Percentiles rank a stretch among this genome's conserved stretches.
These are phyloP conservation scores for Anabas testudineus DNA, from an alignment of 2,797 vertebrate species.

Conservation along the genomic window DNA sequence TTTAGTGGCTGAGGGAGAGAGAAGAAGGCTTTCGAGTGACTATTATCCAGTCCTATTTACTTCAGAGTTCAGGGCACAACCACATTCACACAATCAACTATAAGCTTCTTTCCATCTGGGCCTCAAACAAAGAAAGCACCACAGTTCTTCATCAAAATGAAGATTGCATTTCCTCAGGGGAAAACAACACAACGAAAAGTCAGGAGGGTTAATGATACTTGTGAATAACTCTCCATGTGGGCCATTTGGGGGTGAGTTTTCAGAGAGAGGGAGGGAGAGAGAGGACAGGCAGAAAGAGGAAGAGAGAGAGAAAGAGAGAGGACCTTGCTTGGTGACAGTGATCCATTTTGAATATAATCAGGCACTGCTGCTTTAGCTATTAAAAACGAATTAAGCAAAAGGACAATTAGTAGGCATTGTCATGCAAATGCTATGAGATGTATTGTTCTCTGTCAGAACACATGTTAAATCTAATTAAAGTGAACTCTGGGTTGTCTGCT, in stretches of 20 bases:
- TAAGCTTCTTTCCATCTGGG: constrained; percentile 61
- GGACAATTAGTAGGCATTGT: constrained; percentile 80
- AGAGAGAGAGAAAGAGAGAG: constrained; percentile 17
- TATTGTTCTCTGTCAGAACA: constrained; percentile 76
- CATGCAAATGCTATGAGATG: constrained; percentile 76
- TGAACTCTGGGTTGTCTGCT: constrained; percentile 68
- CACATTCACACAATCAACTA: constrained; percentile 67
- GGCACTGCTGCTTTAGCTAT: constrained; percentile 70
- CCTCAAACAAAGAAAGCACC: constrained; percentile 69
- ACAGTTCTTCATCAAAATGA: constrained; percentile 75
- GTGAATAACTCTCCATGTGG: constrained; percentile 75
- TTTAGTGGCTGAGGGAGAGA: constrained; percentile 35
- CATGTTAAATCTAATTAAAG: constrained; percentile 82
- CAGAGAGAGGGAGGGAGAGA: constrained; percentile 36
- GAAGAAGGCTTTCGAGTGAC: constrained; percentile 46
- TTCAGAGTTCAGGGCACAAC: constrained; percentile 58
- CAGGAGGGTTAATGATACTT: constrained; percentile 81
- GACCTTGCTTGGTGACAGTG: constrained; percentile 49
- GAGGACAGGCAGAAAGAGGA: neutral
- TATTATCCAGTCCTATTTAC: constrained; percentile 74
- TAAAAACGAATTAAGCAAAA: constrained; percentile 80
- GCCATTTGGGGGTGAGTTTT: constrained; percentile 64
- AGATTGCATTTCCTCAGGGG: constrained; percentile 72
- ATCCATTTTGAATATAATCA: constrained; percentile 76
- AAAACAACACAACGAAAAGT: constrained; percentile 79